Evolutionary conservation across 1,140 invertebrate species (phyloP).

Genomic region (Drosophila ohnishii): DNA sequence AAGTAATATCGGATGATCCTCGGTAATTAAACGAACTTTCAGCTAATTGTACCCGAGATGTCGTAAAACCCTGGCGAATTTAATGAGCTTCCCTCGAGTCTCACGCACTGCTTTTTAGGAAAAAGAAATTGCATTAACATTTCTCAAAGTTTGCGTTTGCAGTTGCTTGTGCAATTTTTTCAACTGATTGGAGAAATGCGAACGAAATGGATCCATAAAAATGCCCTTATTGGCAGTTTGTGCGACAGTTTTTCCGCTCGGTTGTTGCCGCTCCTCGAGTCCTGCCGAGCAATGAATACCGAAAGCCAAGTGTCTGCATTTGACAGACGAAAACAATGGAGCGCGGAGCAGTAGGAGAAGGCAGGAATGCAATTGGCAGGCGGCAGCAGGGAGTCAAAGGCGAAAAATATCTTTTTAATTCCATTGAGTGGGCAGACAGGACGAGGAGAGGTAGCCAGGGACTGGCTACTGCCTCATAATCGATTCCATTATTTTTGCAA

Average conservation of each 20-base stretch:
- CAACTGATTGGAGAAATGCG: slow-evolving; percentile 43
- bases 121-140: slow-evolving; percentile 58
- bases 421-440: slow-evolving; percentile 44
- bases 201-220: slow-evolving; percentile 65
- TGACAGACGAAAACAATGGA: slow-evolving; percentile 69
- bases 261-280: slow-evolving; percentile 37
- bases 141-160: slow-evolving; percentile 22
- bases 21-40: slow-evolving; percentile 31
- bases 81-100: slow-evolving; percentile 42
- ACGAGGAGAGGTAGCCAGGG: slow-evolving; percentile 1
- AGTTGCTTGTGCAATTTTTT: slow-evolving; percentile 20
- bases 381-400: slow-evolving; percentile 35
- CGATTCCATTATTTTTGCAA: slow-evolving; percentile 73
- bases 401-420: slow-evolving; percentile 63
- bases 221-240: slow-evolving; percentile 74
- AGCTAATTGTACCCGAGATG: slow-evolving; percentile 27
- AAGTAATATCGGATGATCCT: slow-evolving; percentile 34
- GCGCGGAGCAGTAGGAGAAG: neutral
- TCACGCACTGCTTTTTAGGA: neutral
- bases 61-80: slow-evolving; percentile 33
- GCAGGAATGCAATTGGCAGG: slow-evolving; percentile 55
- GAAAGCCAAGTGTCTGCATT: slow-evolving; percentile 49
- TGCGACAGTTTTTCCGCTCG: slow-evolving; percentile 37
- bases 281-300: slow-evolving; percentile 41
- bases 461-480: slow-evolving; percentile 57